A percentile compares a stretch with the other conserved stretches of the same genome.
These are phyloP conservation scores for Conchocele bisecta DNA, from an alignment of 2,888 invertebrate genomes.

Conservation along the genomic window DNA sequence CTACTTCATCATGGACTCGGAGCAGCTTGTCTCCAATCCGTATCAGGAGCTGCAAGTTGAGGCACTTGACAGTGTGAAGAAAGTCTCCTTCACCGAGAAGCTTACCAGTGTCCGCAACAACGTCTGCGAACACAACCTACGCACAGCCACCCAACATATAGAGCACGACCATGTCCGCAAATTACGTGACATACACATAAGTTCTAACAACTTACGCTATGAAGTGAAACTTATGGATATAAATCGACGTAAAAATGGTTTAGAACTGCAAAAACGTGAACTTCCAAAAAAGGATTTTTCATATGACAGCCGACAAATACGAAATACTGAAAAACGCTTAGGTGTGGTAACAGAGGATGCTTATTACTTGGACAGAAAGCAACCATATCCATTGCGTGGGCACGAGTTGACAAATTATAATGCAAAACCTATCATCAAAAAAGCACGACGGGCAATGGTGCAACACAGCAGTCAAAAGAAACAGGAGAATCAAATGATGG, in stretches of 20 bases:
- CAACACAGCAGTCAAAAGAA: conserved; percentile 47
- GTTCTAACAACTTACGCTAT: conserved; percentile 70
- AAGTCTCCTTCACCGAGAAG: conserved; percentile 70
- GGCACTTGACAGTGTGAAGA: conserved; percentile 64
- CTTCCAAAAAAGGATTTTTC: conserved; percentile 72
- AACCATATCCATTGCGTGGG: conserved; percentile 66
- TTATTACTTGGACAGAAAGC: conserved; percentile 69
- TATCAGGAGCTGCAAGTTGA: conserved; percentile 71
- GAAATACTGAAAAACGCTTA: conserved; percentile 67
- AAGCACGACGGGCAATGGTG: conserved; percentile 66
- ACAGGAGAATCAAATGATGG: conserved; percentile 46
- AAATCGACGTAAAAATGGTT: conserved; percentile 70
- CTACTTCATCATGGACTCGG: conserved; percentile 79
- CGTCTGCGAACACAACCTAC: conserved; percentile 74
- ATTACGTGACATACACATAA: conserved; percentile 68
- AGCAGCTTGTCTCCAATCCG: conserved; percentile 74
- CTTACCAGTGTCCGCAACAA: conserved; percentile 78
- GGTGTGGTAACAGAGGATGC: conserved; percentile 67
- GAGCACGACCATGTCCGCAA: conserved; percentile 64
- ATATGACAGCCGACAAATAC: conserved; percentile 72
- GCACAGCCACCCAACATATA: conserved; percentile 57
- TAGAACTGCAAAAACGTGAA: conserved; percentile 70
- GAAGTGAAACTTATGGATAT: conserved; percentile 77
- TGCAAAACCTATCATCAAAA: conserved; percentile 69
- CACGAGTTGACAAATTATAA: conserved; percentile 64